Evolutionary conservation across 1,140 invertebrate genomes (phyloP), one percentile per base, ranked within the genome.

Genomic region (Spodoptera frugiperda): DNA sequence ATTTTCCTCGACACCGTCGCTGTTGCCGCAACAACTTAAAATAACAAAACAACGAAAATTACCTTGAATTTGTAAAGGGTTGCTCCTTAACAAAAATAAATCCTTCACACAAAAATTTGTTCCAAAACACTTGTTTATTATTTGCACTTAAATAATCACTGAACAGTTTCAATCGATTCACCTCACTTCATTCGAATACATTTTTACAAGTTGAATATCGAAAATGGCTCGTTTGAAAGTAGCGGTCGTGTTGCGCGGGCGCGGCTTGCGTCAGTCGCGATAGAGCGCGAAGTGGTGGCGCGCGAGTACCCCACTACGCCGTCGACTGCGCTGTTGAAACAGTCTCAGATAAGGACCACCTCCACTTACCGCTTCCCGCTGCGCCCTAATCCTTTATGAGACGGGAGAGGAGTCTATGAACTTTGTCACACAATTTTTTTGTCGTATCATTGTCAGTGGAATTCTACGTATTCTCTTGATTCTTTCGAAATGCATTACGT

Each of bases 171-270:
- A 30, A 51, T 71, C 63, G 48, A 81, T 87, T 92, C 89, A 91
- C 89, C 87, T 90, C 68, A 92, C 90, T 91, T 79, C 84, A 84
- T 86, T 82, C 80, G 87, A 80, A 88, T 83, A 87, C 90, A 92
- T 92, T 79, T 85, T 85, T 70, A 75, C 78, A 77, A 78, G 83
- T 86, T 90, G 82, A 82, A 89, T 87, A 83, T 90, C 83, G 83
- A 63, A 82, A 67, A 53, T 63, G 71, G 54, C 53, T 76, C 78
- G 79, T 80, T 81, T 79, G 80, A 77, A 76, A 73, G 79, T 83
- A 78, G 81, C 71, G 74, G 75, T 70, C 76, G 55, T 12, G 79
- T 46, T 87, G 87, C 89, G 90, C 90, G 83, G 65, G 88, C 89
- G 90, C 90, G 75, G 84, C 82, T 76, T 70, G 81, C 78, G 77